Evolutionary conservation across 2,797 vertebrate species (phyloP).

Genomic region (Dermochelys coriacea): DNA sequence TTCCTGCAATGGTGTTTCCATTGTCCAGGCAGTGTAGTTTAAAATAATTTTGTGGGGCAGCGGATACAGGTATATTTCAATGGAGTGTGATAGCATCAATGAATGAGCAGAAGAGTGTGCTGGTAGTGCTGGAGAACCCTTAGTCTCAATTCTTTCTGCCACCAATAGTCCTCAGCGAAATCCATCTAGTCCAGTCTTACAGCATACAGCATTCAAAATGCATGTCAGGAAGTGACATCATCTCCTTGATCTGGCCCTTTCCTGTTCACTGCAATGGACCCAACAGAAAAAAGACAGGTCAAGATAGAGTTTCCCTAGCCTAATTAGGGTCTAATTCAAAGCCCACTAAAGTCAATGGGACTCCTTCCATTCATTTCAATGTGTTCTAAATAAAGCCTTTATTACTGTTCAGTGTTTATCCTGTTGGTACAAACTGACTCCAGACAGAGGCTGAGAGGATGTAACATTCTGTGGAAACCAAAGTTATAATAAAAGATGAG

Average conservation of each 20-base stretch:
- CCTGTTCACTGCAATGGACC: too few relatives aligned
- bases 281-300: too few relatives aligned
- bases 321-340: too few relatives aligned
- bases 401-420: neutral
- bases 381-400: neutral
- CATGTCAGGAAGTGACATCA: neutral
- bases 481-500: neutral
- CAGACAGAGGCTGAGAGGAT: neutral
- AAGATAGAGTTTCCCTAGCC: too few relatives aligned
- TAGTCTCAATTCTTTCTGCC: too few relatives aligned
- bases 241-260: neutral
- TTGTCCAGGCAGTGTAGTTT: too few relatives aligned
- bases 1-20: too few relatives aligned
- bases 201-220: neutral
- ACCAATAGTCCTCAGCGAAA: too few relatives aligned
- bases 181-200: neutral
- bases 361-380: neutral
- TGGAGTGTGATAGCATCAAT: neutral
- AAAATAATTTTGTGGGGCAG: too few relatives aligned
- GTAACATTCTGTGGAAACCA: neutral
- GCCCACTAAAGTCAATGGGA: neutral
- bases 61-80: too few relatives aligned
- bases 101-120: neutral
- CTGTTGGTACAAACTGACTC: neutral
- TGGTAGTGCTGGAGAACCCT: neutral